Evolutionary conservation across 2,113 vertebrate genomes (phyloP).

Genomic region (Aplodontia rufa): DNA sequence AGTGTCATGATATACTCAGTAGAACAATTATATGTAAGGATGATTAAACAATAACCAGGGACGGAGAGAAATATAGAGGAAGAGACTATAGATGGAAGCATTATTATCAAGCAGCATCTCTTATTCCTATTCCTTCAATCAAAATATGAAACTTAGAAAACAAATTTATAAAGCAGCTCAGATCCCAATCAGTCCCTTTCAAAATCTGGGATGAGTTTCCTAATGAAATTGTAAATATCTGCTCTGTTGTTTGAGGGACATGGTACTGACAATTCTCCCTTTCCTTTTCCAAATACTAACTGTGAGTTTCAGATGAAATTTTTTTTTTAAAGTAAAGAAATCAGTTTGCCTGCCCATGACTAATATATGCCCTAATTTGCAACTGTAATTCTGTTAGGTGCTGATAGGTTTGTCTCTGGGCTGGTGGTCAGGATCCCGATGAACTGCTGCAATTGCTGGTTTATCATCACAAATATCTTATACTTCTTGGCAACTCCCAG

Average conservation of each 20-base stretch:
- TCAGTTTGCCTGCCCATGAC: neutral
- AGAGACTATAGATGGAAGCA: conserved; percentile 17
- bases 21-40: conserved; percentile 56
- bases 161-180: conserved; percentile 40
- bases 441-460: conserved; percentile 6
- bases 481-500: conserved; percentile 4
- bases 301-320: conserved; percentile 18
- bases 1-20: neutral
- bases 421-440: conserved; percentile 29
- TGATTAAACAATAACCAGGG: conserved; percentile 60
- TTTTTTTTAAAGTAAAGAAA: neutral
- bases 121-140: conserved; percentile 53
- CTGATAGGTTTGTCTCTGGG: conserved; percentile 58
- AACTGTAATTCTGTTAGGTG: conserved; percentile 26
- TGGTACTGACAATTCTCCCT: neutral
- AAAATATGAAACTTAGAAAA: conserved; percentile 29
- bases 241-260: neutral
- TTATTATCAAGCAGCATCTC: neutral
- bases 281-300: conserved; percentile 41
- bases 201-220: neutral
- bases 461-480: conserved; percentile 38
- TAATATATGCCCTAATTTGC: conserved; percentile 43
- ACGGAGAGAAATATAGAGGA: neutral
- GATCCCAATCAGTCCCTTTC: neutral
- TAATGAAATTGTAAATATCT: conserved; percentile 49